Evolutionary conservation across 1,140 invertebrate species (phyloP).

Genomic region (Nylanderia fulva): DNA sequence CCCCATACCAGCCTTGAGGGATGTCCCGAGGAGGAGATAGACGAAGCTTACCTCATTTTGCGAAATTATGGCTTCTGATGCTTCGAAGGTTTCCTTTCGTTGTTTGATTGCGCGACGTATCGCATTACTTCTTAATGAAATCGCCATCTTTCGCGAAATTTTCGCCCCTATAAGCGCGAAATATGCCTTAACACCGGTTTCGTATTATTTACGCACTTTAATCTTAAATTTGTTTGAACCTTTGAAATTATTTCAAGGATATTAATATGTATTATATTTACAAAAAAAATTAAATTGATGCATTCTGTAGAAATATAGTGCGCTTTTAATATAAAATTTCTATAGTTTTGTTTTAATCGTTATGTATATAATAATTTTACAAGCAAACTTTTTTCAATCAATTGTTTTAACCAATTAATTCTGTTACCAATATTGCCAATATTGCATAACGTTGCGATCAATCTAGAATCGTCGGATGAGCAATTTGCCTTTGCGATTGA

Average conservation of each 20-base stretch:
- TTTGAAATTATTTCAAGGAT: background rate
- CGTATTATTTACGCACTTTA: background rate
- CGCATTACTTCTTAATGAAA: slow-evolving; percentile 49
- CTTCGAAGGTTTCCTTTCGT: slow-evolving; percentile 51
- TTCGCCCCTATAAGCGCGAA: background rate
- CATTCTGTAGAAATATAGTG: background rate
- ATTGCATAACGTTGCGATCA: background rate
- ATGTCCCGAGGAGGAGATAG: slow-evolving; percentile 59
- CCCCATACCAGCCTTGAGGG: slow-evolving; percentile 67
- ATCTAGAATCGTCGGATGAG: background rate
- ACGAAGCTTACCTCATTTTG: slow-evolving; percentile 71
- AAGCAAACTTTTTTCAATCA: background rate
- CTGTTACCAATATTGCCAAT: background rate
- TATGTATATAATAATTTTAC: background rate
- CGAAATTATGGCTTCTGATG: slow-evolving; percentile 72
- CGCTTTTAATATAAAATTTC: background rate
- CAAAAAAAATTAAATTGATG: background rate
- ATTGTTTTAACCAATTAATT: slow-evolving; percentile 1
- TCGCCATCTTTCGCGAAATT: slow-evolving; percentile 29
- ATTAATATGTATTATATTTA: background rate
- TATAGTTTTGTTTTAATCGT: background rate
- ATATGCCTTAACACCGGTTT: background rate
- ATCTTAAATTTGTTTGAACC: background rate
- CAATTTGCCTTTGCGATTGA: background rate
- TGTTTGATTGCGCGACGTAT: slow-evolving; percentile 19